Evolutionary conservation across 1,140 invertebrate species (phyloP).

Genomic region (Drosophila cardini): DNA sequence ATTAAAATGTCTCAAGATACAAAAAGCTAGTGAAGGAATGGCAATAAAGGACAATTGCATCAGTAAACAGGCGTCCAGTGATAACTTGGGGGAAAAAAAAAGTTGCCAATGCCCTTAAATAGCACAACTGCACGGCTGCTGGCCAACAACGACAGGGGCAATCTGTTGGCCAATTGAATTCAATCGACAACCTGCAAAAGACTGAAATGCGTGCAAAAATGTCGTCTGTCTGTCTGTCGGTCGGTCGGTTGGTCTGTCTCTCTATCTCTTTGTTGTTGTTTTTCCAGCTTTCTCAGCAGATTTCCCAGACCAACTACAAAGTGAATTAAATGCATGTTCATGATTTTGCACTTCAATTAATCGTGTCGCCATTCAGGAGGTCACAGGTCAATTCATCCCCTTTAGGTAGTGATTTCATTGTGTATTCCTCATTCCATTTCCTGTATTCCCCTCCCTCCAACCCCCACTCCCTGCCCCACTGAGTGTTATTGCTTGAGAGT

Average conservation of each 20-base stretch:
- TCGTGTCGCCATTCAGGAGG: constrained; percentile 8
- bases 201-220: constrained; percentile 68
- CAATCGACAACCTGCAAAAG: constrained; percentile 39
- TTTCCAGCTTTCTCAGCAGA: constrained; percentile 39
- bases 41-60: constrained; percentile 71
- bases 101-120: constrained; percentile 64
- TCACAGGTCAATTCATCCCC: constrained; percentile 17
- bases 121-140: background rate
- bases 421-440: constrained; percentile 2
- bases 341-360: constrained; percentile 67
- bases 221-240: constrained; percentile 13
- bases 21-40: constrained; percentile 64
- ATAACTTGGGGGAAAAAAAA: constrained; percentile 39
- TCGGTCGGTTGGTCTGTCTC: too few relatives aligned
- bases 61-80: constrained; percentile 16
- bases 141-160: constrained; percentile 21
- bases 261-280: constrained; percentile 8
- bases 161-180: constrained; percentile 39
- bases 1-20: constrained; percentile 67
- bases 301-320: constrained; percentile 58
- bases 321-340: constrained; percentile 70
- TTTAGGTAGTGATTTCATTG: constrained; percentile 21
- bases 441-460: background rate
- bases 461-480: background rate
- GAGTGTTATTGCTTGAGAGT: constrained; percentile 8